phyloP scores from a whole-genome alignment of 2,888 invertebrate species.

The Girardia tigrina region DNA sequence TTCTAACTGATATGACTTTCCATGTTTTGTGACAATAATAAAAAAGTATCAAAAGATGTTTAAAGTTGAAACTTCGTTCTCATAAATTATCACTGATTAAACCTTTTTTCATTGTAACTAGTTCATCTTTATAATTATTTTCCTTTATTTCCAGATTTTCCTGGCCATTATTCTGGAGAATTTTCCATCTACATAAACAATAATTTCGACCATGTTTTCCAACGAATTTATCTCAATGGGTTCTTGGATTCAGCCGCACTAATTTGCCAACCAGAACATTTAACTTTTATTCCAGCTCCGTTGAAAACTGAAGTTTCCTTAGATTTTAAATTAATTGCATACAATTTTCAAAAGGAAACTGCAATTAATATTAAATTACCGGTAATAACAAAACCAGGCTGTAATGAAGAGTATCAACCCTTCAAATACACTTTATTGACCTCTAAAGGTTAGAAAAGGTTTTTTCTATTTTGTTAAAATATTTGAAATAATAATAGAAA shows the following conservation, averaged over 20 bases:
- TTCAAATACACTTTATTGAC: neutral
- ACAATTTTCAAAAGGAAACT: neutral
- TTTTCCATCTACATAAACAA: neutral
- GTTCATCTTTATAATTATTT: too few species aligned
- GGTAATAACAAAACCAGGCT: neutral
- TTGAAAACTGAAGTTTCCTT: constrained; percentile 7
- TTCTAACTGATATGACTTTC: too few species aligned
- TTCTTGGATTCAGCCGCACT: neutral
- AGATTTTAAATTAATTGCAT: neutral
- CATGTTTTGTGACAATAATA: too few species aligned
- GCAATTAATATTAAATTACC: neutral
- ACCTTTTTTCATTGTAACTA: too few species aligned
- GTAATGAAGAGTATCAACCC: neutral
- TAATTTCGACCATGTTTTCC: constrained; percentile 13
- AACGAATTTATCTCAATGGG: neutral
- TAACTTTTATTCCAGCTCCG: neutral
- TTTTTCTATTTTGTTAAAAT: neutral
- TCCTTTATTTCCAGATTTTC: neutral
- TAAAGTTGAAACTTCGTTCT: too few species aligned
- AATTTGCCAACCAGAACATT: neutral
- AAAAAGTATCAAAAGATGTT: too few species aligned
- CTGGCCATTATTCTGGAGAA: neutral
- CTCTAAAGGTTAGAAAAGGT: neutral
- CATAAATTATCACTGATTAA: too few species aligned
- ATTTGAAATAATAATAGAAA: neutral